phyloP scores from a whole-genome alignment of 2,113 vertebrate species.

The Chionomys nivalis region DNA sequence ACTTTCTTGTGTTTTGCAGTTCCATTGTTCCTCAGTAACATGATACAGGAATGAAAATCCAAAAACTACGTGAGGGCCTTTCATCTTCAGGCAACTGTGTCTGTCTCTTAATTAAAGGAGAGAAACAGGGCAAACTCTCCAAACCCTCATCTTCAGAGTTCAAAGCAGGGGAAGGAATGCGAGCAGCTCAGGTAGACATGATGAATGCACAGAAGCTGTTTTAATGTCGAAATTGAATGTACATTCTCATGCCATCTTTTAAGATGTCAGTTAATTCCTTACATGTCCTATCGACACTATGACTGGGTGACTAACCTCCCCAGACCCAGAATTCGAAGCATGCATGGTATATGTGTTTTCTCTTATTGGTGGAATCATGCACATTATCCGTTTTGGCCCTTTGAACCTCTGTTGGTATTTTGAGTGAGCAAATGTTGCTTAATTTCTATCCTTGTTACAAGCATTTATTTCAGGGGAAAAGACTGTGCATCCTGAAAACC shows the following conservation, averaged over 20 bases:
- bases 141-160: slow-evolving; percentile 23
- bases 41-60: slow-evolving; percentile 21
- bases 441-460: background rate
- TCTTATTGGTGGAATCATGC: background rate
- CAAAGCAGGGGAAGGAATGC: background rate
- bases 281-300: background rate
- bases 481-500: background rate
- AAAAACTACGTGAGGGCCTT: slow-evolving; percentile 37
- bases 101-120: slow-evolving; percentile 54
- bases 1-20: slow-evolving; percentile 55
- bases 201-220: background rate
- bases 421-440: background rate
- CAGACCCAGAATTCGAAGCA: background rate
- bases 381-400: background rate
- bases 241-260: background rate
- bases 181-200: background rate
- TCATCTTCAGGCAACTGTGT: slow-evolving; percentile 19
- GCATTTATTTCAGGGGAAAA: slow-evolving; percentile 9
- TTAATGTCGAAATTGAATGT: background rate
- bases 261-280: background rate
- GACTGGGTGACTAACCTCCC: background rate
- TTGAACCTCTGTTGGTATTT: background rate
- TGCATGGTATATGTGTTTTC: background rate
- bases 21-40: slow-evolving; percentile 38
- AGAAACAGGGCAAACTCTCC: background rate